phyloP scores from a whole-genome alignment of 1,140 invertebrate species.

The Calephelis virginiensis region DNA sequence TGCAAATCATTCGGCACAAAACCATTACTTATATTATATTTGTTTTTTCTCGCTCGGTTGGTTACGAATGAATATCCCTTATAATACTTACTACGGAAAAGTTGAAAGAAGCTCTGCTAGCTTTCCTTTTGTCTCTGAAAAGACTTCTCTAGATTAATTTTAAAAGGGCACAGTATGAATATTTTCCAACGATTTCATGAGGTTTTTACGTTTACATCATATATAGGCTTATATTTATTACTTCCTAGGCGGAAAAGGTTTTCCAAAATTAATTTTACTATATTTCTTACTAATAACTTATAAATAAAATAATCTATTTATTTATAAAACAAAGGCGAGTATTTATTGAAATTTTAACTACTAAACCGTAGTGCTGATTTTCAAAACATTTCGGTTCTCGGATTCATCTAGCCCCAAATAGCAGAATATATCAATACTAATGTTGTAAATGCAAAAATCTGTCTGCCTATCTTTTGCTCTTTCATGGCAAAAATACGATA shows the following conservation, averaged over 20 bases:
- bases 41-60: constrained; percentile 44
- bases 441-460: too few species aligned
- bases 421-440: too few species aligned
- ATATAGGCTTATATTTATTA: constrained; percentile 24
- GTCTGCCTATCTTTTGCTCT: too few species aligned
- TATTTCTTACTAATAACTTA: neutral
- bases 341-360: too few species aligned
- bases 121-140: constrained; percentile 29
- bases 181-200: constrained; percentile 23
- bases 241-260: constrained; percentile 14
- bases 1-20: neutral
- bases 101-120: constrained; percentile 26
- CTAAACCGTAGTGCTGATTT: too few species aligned
- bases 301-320: too few species aligned
- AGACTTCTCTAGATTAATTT: constrained; percentile 30
- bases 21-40: constrained; percentile 43
- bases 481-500: too few species aligned
- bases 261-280: constrained; percentile 24
- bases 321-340: too few species aligned
- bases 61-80: constrained; percentile 34
- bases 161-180: constrained; percentile 23
- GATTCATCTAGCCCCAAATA: too few species aligned
- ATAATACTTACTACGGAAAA: constrained; percentile 26
- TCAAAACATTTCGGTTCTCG: too few species aligned
- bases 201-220: constrained; percentile 28